Evolutionary conservation across 2,888 invertebrate species (phyloP), one percentile per base, ranked within the genome.

Genomic region (Synanthedon andrenaeformis): DNA sequence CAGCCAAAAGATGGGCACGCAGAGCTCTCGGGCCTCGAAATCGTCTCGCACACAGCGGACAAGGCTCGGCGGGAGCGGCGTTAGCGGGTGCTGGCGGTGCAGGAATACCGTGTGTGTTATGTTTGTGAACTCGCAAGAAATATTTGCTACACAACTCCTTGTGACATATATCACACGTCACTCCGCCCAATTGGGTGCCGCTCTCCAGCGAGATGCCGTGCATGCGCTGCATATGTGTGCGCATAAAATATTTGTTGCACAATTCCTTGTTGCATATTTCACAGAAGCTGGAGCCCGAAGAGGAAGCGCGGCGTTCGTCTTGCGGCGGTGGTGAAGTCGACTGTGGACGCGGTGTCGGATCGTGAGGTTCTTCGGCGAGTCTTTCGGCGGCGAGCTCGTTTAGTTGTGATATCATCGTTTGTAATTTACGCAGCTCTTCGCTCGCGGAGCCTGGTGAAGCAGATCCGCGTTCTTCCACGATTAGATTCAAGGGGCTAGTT

Each of bases 161-260:
- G 87, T 98, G 96, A 82, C 99, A 99, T 62, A 99, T 96, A 80
- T 98, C 97, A 82, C 98, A 98, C 51, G 97, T 94, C 6, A 96
- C 97, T 19, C 97, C 97, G 5, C 96, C 96, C 45, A 96, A 94
- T 76, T 95, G 96, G 42, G 96, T 94, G 17, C 96, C 96, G 70
- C 95, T 96, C 80, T 96, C 96, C 52, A 97, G 93, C 74, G 96
- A 96, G 66, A 97, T 97, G 50, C 96, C 96, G 80, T 97, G 99
- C 96, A 99, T 98, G 75, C 98, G 93, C 74, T 97, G 94, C 96
- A 98, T 98, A 88, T 99, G 99, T 1, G 98, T 99, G 78, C 98
- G 97, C 94, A 99, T 96, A 82, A 99, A 99, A 79, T 99, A 99
- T 82, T 99, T 99, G 89, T 99, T 99, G 89, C 99, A 99, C 64